Conservation (phyloP, 2,113 vertebrate species). For the Ciconia boyciana region DNA sequence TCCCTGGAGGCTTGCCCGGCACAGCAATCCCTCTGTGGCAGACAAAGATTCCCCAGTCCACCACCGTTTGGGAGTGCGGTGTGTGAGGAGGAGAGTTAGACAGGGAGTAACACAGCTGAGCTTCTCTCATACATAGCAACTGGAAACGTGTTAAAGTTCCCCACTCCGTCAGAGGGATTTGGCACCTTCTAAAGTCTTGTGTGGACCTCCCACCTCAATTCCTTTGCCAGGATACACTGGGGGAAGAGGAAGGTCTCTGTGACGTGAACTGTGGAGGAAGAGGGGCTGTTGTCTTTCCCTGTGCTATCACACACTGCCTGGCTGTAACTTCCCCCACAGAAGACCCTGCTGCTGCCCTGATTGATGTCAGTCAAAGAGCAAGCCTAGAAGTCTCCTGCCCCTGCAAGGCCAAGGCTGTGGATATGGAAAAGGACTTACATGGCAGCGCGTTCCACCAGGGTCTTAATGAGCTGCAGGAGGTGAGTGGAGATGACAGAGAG, state of each 20-base stretch:
- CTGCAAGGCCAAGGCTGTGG: fast-evolving
- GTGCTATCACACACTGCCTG: no score
- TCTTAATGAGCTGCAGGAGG: constrained; percentile 78
- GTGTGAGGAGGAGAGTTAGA: background rate
- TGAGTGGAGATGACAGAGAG: constrained; percentile 71
- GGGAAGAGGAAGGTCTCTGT: background rate
- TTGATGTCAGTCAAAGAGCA: background rate
- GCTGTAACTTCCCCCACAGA: background rate
- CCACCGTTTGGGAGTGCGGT: background rate
- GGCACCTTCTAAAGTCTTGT: background rate
- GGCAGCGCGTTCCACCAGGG: constrained; percentile 91
- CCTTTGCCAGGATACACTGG: background rate
- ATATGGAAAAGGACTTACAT: constrained; percentile 70
- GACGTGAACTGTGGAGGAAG: background rate
- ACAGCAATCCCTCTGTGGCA: background rate
- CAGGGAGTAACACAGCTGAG: background rate
- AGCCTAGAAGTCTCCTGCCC: background rate
- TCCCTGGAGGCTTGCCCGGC: background rate
- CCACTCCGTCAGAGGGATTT: background rate
- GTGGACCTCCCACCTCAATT: background rate
- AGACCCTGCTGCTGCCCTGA: background rate
- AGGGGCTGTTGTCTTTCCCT: background rate
- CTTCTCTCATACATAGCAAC: background rate
- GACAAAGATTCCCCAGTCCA: background rate
- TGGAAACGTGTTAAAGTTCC: background rate